Evolutionary conservation across 2,113 vertebrate genomes (phyloP).

Genomic region (Girardinichthys multiradiatus): DNA sequence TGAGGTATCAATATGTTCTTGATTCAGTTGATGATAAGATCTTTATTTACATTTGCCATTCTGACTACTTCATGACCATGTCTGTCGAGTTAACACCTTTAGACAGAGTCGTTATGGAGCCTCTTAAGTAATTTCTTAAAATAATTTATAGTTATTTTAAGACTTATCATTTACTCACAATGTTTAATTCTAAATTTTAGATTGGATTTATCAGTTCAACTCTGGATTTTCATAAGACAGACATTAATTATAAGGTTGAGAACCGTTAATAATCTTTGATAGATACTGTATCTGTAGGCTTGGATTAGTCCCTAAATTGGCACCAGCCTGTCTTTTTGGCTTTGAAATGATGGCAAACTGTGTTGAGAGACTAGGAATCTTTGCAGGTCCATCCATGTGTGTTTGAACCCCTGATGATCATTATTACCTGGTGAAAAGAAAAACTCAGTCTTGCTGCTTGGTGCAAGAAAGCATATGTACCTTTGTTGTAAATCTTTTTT

Average conservation of each 20-base stretch:
- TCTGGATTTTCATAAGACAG: conserved; percentile 11
- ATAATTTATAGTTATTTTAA: conserved; percentile 59
- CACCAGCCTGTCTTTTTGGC: conserved; percentile 30
- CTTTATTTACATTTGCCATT: conserved; percentile 11
- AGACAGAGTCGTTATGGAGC: conserved; percentile 46
- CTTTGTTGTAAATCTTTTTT: neutral
- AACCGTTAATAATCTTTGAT: conserved; percentile 18
- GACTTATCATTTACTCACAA: conserved; percentile 37
- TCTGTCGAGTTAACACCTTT: conserved; percentile 52
- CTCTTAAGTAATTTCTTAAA: conserved; percentile 48
- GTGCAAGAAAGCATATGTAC: conserved; percentile 3
- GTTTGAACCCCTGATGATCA: conserved; percentile 17
- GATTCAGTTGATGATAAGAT: conserved; percentile 18
- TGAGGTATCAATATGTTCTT: conserved; percentile 26
- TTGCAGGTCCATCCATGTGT: conserved; percentile 32
- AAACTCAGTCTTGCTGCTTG: conserved; percentile 14
- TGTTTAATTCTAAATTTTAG: conserved; percentile 34
- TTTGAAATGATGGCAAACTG: conserved; percentile 28
- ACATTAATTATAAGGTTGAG: conserved; percentile 19
- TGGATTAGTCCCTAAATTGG: conserved; percentile 39
- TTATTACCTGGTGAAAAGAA: conserved; percentile 27
- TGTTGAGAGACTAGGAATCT: conserved; percentile 33
- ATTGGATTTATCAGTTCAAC: conserved; percentile 36
- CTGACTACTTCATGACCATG: conserved; percentile 9
- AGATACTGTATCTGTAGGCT: conserved; percentile 18